A percentile compares a stretch with the other conserved stretches of the same genome.
These are phyloP conservation scores for Amazona guildingii DNA, from an alignment of 2,113 vertebrate species.

Conservation along the genomic window DNA sequence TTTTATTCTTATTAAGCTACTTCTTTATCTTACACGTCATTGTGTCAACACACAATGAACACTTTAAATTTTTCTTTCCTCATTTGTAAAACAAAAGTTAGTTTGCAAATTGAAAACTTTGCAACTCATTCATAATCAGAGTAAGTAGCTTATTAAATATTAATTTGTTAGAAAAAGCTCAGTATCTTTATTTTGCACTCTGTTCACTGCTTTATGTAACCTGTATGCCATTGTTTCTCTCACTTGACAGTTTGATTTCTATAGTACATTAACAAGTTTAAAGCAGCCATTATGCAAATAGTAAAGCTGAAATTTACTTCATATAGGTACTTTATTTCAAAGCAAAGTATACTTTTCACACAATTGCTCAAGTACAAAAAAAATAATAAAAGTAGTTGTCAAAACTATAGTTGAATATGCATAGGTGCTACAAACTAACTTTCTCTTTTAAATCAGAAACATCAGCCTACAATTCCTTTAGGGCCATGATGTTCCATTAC, in stretches of 20 bases:
- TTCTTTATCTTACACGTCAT: slow-evolving; percentile 10
- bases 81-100: slow-evolving; percentile 33
- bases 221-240: not conserved
- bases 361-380: not conserved
- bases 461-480: not conserved
- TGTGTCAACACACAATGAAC: not conserved
- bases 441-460: not conserved
- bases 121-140: slow-evolving; percentile 8
- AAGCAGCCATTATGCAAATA: slow-evolving; percentile 1
- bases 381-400: not conserved
- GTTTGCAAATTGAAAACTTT: slow-evolving; percentile 17
- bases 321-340: not conserved
- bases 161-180: not conserved
- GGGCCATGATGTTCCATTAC: not conserved
- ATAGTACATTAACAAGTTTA: not conserved
- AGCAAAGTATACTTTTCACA: not conserved
- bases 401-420: not conserved
- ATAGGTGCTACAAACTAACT: fast-evolving
- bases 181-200: not conserved
- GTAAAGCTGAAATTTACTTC: not conserved
- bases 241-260: not conserved
- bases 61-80: not conserved
- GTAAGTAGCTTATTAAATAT: slow-evolving; percentile 14
- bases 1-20: slow-evolving; percentile 31
- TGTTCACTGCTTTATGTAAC: not conserved